A percentile compares a stretch with the other conserved stretches of the same genome.
phyloP scores from a whole-genome alignment of 2,888 invertebrate species.

The Stictocephala bisonia region DNA sequence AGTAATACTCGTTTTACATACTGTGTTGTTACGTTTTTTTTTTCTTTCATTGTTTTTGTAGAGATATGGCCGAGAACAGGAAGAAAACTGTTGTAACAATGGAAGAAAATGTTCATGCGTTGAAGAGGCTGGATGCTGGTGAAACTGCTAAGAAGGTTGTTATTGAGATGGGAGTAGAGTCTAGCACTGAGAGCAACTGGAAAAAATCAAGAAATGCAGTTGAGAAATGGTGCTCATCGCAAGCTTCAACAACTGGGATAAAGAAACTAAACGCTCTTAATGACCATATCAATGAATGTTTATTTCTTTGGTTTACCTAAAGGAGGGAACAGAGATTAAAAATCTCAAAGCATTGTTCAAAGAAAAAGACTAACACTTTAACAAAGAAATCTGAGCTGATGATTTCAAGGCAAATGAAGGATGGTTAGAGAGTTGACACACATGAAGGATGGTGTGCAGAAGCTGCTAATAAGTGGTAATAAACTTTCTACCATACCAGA shows the following conservation, averaged over 20 bases:
- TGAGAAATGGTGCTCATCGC: background rate
- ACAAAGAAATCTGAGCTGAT: no score
- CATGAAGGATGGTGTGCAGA: no score
- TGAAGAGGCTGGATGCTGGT: conserved; percentile 3
- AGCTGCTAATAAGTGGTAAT: no score
- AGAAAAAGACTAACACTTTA: no score
- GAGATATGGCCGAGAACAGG: background rate
- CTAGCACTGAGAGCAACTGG: background rate
- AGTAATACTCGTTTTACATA: background rate
- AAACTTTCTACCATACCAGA: no score
- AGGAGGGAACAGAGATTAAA: no score
- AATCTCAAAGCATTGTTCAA: no score
- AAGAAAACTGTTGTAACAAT: background rate
- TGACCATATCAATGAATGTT: no score
- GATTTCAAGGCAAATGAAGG: no score
- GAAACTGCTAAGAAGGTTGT: background rate
- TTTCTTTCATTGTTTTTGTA: background rate
- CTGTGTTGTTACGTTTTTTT: no score
- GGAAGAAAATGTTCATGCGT: background rate
- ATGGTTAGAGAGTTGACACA: no score
- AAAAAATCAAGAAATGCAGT: background rate
- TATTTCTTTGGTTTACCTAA: no score
- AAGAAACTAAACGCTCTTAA: background rate
- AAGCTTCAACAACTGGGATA: background rate
- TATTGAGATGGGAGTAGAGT: background rate